Percentiles rank a stretch among this genome's conserved stretches.
Evolutionary conservation across 2,113 vertebrate species (phyloP).

Genomic region (Cygnus buccinator): DNA sequence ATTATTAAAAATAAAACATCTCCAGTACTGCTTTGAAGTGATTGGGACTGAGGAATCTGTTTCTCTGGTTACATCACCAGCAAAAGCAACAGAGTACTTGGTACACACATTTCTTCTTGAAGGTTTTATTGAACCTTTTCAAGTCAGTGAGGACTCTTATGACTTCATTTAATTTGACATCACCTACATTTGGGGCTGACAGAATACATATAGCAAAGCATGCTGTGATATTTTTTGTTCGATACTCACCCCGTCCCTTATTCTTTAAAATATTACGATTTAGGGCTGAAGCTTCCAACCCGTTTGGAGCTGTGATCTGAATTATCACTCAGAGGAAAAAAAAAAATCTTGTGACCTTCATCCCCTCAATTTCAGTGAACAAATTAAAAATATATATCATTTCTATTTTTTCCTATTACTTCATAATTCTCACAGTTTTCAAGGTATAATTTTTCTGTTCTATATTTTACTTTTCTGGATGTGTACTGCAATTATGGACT

Average conservation of each 20-base stretch:
- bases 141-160: neutral
- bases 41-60: neutral
- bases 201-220: neutral
- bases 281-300: neutral
- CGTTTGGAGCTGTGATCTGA: neutral
- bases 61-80: neutral
- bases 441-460: constrained; percentile 35
- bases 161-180: neutral
- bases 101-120: neutral
- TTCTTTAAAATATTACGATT: neutral
- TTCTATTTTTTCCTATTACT: constrained; percentile 59
- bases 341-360: neutral
- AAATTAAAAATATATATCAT: constrained; percentile 59
- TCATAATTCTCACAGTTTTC: constrained; percentile 44
- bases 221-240: neutral
- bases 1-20: neutral
- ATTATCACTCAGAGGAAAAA: neutral
- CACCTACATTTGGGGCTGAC: neutral
- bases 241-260: neutral
- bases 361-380: constrained; percentile 47
- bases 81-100: neutral
- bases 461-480: constrained; percentile 41
- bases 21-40: neutral
- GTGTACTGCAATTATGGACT: neutral
- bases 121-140: neutral